Conservation (phyloP, 2,888 invertebrate genomes). For the Chloroclysta siterata region DNA sequence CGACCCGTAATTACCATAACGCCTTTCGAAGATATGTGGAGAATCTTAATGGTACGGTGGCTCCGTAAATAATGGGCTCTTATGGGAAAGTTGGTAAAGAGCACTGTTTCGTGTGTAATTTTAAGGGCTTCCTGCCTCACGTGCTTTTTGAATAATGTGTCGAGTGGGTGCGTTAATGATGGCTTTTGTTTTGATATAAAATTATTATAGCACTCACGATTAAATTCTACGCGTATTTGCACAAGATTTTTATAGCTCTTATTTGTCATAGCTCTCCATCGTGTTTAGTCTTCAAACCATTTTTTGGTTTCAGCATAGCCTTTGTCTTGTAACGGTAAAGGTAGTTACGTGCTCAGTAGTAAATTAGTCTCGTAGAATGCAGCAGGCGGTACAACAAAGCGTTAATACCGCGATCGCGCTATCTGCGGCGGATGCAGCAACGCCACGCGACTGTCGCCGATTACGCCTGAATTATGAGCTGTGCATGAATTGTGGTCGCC, state of each 20-base stretch:
- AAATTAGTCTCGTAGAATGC: constrained; percentile 61
- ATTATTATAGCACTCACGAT: constrained; percentile 41
- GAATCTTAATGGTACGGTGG: constrained; percentile 84
- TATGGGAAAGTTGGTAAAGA: constrained; percentile 84
- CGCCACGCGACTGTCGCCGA: constrained; percentile 62
- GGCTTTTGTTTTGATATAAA: constrained; percentile 68
- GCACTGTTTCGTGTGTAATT: constrained; percentile 84
- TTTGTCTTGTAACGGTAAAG: constrained; percentile 19
- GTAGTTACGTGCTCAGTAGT: constrained; percentile 37
- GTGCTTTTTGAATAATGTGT: constrained; percentile 82
- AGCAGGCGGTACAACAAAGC: constrained; percentile 60
- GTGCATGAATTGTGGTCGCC: constrained; percentile 65
- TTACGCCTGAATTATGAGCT: constrained; percentile 75
- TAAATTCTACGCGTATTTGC: constrained; percentile 14
- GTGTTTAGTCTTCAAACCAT: not conserved
- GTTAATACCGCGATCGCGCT: constrained; percentile 57
- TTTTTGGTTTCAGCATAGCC: not conserved
- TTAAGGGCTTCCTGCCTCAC: constrained; percentile 79
- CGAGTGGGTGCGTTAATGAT: constrained; percentile 69
- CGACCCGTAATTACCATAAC: constrained; percentile 85
- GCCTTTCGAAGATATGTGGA: constrained; percentile 84
- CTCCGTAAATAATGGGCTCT: constrained; percentile 84
- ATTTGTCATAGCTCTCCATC: not conserved
- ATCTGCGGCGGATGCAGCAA: constrained; percentile 71
- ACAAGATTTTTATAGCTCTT: not conserved